Base-by-base conservation (phyloP, 1,140 invertebrate genomes). In the Lutraria rhynchaena region DNA sequence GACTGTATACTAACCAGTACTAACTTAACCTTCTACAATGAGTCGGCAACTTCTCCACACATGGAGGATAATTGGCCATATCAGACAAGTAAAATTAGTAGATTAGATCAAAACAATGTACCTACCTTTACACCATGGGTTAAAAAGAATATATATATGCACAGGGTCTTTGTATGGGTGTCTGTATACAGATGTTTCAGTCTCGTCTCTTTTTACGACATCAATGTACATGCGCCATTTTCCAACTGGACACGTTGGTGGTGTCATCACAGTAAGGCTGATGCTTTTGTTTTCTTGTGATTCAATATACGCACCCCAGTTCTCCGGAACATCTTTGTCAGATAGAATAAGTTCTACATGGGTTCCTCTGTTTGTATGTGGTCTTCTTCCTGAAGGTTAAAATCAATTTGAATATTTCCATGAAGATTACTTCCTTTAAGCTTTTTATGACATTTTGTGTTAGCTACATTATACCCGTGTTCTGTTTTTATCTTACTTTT, bases 201-300 rank as follows among this genome's bases (percentile, higher is more conserved):
- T 85, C 24, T 88, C 86, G 51, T 93, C 93, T 69, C 94, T 93
- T 24, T 96, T 92, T 91, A 95, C 96, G 0, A 96, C 96, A 83
- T 97, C 96, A 1, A 98, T 94, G 31, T 97, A 96, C 80, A 98
- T 91, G 58, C 94, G 94, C 97, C 97, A 98, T 84, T 96, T 95
- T 7, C 96, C 96, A 3, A 98, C 95, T 15, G 96, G 94, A 77
- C 95, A 95, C 55, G 95, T 93, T 0, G 95, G 92, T 0, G 96
- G 94, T 0, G 78, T 69, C 24, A 65, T 53, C 31, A 86, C 57
- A 0, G 44, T 57, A 0, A 87, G 27, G 3, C 22, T 63, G 1
- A 84, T 15, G 1, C 22, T 44, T 1, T 60, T 22, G 0, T 22
- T 70, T 24, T 74, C 58, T 7, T 41, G 17, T 1, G 57, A 35